Evolutionary conservation across 2,888 invertebrate species (phyloP).

Genomic region (Gastracanthus pulcherrimus): DNA sequence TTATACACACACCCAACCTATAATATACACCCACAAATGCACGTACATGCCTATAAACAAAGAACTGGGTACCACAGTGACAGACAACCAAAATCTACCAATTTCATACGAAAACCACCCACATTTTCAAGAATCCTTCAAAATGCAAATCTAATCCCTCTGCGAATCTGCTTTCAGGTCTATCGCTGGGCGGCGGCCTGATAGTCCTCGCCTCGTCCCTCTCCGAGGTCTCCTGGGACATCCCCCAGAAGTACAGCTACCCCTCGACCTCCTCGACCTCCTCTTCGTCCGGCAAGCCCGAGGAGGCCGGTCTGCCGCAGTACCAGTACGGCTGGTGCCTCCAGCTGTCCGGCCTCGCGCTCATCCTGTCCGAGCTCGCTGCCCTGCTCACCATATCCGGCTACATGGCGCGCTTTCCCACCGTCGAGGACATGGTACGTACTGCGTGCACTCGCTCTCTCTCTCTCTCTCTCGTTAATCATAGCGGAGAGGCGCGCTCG

Average conservation of each 20-base stretch:
- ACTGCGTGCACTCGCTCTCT: neutral
- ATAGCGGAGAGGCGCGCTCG: neutral
- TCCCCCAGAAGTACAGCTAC: slow-evolving; percentile 71
- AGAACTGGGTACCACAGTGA: too few relatives aligned
- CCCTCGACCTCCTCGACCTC: slow-evolving; percentile 68
- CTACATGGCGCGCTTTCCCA: slow-evolving; percentile 81
- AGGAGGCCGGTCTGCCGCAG: slow-evolving; percentile 74
- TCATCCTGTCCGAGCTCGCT: slow-evolving; percentile 81
- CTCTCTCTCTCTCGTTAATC: slow-evolving; percentile 22
- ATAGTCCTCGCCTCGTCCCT: slow-evolving; percentile 82
- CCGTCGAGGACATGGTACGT: slow-evolving; percentile 81
- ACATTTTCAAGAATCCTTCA: too few relatives aligned
- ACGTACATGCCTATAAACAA: too few relatives aligned
- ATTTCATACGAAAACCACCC: too few relatives aligned
- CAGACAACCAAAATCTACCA: too few relatives aligned
- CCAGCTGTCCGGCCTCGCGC: slow-evolving; percentile 81
- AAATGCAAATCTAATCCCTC: too few relatives aligned
- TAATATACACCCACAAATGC: too few relatives aligned
- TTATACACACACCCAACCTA: too few relatives aligned
- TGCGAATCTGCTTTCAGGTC: slow-evolving; percentile 78
- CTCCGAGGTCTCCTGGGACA: slow-evolving; percentile 80
- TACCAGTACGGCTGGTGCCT: slow-evolving; percentile 83
- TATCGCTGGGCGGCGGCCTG: slow-evolving; percentile 81
- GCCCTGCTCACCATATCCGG: slow-evolving; percentile 81
- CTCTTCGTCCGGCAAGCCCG: slow-evolving; percentile 66